Base-by-base conservation (phyloP, 2,797 vertebrate genomes). In the Heterohyrax brucei region DNA sequence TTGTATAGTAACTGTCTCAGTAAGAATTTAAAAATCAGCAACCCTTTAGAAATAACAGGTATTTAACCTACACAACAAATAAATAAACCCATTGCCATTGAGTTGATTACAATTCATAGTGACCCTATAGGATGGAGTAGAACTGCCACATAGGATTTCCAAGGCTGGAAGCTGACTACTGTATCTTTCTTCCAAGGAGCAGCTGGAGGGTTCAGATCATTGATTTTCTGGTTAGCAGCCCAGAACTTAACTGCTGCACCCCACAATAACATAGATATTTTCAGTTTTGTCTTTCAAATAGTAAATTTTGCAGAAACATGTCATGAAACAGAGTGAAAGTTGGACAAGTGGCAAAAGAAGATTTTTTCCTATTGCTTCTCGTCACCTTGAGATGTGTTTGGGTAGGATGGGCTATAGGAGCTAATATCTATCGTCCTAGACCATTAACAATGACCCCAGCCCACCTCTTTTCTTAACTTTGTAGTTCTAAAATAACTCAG, bases 261-360 rank as follows among this genome's bases (percentile, higher is more conserved):
- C 75, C 7, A 19, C 13, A 64, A 48, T 48, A 83, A 59, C 39
- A 13, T 9, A 62, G 39, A 50, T 66, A 39, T 59, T 44, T 95
- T 95, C 73, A 78, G 50, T 79, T 94, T 81, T 87, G 4, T 78
- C 77, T 85, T 87, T 96, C 30, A 82, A 95, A 75, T 53, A 22
- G 2, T 78, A 77, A 86, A 70, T 22, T 61, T 93, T 85, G 14
- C 10, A 53, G 33, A 82, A 87, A 68, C 59, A 4, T 30, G 24
- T 76, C 53, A 50, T 10, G 48, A 56, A 44, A 3, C 70, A 86
- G 91, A 93, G 21, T 61, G 68, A 46, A 86, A 70, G 26, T 21
- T 73, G 14, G n/a, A 56, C 50, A 88, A 81, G 2, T 89, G 80
- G 22, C 21, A 91, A 44, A 66, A 89, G 24, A 81, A 50, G 48